Conservation (phyloP, 2,888 invertebrate species). For the Cloeon dipterum region DNA sequence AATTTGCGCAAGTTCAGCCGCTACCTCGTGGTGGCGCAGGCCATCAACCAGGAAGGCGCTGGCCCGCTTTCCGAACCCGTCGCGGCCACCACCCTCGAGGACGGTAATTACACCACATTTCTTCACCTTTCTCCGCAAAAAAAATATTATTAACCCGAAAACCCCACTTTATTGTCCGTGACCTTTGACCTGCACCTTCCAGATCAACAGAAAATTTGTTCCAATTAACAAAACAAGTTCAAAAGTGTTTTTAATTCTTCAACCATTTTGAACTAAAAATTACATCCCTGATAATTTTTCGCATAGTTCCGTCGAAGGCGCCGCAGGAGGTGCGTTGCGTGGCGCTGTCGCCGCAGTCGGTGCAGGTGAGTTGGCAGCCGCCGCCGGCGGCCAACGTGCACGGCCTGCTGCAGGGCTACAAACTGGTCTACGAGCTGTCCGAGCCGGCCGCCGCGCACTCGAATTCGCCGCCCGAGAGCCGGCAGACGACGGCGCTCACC, state of each 20-base stretch:
- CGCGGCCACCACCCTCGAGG: constrained; percentile 46
- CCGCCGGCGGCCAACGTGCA: constrained; percentile 14
- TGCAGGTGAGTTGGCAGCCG: constrained; percentile 55
- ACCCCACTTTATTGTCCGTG: too few species aligned
- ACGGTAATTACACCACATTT: too few species aligned
- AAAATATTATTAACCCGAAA: too few species aligned
- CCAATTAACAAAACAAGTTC: too few species aligned
- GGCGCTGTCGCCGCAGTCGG: constrained; percentile 45
- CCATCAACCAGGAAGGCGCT: constrained; percentile 49
- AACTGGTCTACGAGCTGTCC: constrained; percentile 4
- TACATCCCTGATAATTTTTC: too few species aligned
- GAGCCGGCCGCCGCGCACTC: constrained; percentile 2
- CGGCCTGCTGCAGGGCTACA: constrained; percentile 5
- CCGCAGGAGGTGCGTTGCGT: constrained; percentile 62
- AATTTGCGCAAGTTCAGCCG: constrained; percentile 3
- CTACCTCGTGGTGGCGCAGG: constrained; percentile 38
- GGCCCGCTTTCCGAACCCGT: constrained; percentile 45
- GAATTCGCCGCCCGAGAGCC: constrained; percentile 3
- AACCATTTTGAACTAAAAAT: too few species aligned
- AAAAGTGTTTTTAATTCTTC: too few species aligned
- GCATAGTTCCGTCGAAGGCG: constrained; percentile 48
- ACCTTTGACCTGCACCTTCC: too few species aligned
- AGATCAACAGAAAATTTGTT: too few species aligned
- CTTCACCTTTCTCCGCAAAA: too few species aligned
- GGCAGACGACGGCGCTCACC: constrained; percentile 3